Conservation (phyloP, 2,113 vertebrate species). For the Centropus unirufus region DNA sequence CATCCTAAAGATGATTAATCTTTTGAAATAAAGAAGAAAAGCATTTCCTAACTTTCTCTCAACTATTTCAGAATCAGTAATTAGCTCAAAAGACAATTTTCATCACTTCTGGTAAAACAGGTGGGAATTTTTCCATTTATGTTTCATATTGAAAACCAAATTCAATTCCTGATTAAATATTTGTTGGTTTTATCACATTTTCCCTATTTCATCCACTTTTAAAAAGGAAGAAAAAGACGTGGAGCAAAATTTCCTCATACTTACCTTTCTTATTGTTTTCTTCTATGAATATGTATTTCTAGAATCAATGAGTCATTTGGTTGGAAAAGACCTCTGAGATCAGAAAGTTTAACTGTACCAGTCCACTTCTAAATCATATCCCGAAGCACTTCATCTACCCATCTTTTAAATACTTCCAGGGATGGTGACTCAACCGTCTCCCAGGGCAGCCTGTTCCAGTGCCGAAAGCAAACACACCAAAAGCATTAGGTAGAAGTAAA, state of each 20-base stretch:
- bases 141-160: neutral
- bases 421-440: no score
- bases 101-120: neutral
- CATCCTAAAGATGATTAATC: neutral
- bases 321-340: no score
- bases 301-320: no score
- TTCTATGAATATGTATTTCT: neutral
- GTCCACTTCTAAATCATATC: no score
- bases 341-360: no score
- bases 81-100: neutral
- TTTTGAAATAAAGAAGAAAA: neutral
- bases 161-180: neutral
- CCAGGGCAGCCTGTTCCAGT: no score
- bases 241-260: neutral
- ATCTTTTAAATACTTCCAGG: no score
- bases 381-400: no score
- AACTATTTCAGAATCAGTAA: neutral
- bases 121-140: neutral
- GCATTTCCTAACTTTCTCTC: neutral
- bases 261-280: neutral
- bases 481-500: neutral
- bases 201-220: neutral
- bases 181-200: neutral
- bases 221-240: neutral
- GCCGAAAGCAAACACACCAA: neutral